phyloP scores from a whole-genome alignment of 2,797 vertebrate genomes.

The Pelobates cultripes region DNA sequence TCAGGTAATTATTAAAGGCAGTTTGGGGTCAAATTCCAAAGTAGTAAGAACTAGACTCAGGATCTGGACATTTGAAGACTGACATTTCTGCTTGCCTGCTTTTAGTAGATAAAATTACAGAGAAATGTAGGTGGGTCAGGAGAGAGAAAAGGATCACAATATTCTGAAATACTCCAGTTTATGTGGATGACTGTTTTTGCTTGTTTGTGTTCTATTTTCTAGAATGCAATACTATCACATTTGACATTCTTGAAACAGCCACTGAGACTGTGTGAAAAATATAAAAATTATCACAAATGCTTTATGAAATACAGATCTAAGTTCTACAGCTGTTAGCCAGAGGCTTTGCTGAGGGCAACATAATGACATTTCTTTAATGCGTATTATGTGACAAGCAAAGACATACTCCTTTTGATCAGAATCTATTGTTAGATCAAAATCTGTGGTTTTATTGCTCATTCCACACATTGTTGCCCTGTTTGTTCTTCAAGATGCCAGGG shows the following conservation, averaged over 20 bases:
- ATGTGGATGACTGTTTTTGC: too few relatives aligned
- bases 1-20: too few relatives aligned
- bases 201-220: too few relatives aligned
- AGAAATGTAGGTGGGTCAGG: too few relatives aligned
- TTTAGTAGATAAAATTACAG: too few relatives aligned
- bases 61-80: too few relatives aligned
- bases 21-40: too few relatives aligned
- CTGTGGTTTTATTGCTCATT: constrained; percentile 29
- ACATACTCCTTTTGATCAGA: constrained; percentile 1
- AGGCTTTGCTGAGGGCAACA: constrained; percentile 25
- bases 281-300: neutral
- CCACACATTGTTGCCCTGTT: constrained; percentile 16
- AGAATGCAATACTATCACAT: too few relatives aligned
- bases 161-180: too few relatives aligned
- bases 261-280: neutral
- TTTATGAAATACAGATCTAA: neutral
- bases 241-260: neutral
- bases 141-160: too few relatives aligned
- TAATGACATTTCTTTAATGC: constrained; percentile 21
- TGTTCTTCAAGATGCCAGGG: constrained; percentile 26
- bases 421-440: constrained; percentile 26
- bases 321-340: neutral
- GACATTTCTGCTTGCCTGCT: too few relatives aligned
- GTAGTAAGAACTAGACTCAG: too few relatives aligned
- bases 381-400: constrained; percentile 28